Evolutionary conservation across 2,888 invertebrate species (phyloP), one percentile per base, ranked within the genome.

Genomic region (Protophormia terraenovae): DNA sequence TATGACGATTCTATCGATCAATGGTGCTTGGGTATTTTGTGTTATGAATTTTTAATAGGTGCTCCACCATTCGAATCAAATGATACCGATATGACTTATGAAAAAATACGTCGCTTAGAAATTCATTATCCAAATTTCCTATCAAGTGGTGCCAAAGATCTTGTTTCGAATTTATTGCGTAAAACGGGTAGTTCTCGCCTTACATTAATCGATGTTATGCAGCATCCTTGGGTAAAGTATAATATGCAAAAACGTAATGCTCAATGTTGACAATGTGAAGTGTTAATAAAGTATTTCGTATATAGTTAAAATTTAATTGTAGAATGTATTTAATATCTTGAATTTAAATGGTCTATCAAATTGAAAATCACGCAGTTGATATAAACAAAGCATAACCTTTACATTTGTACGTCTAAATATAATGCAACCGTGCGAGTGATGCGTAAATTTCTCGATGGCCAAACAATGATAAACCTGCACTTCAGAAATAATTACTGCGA

Each of bases 11-110:
- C 95, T 84, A 96, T 97, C 0, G 99, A 99, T 93, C 95, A 98
- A 89, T 99, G 99, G 99, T 98, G 98, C 90, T 94, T 98, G 77
- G 99, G 99, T 4, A 95, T 97, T 66, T 93, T 97, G 4, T 96
- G 97, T 86, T 99, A 97, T 89, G 99, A 99, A 92, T 98, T 99
- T 91, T 93, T 99, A 1, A 96, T 97, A 0, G 99, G 99, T 0
- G 94, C 94, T 82, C 98, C 99, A 0, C 99, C 99, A 0, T 99
- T 99, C 93, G 98, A 99, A 90, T 95, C 96, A 32, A 94, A 94
- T 64, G 94, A 94, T 0, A 94, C 95, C 76, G 95, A 95, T 79
- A 94, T 94, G 88, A 97, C 97, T 0, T 97, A 97, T 89, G 93
- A 93, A 7, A 95, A 95, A 89, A 97, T 97, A 86, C 93, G 94